Base-by-base conservation (phyloP, 1,140 invertebrate genomes). In the Dendroctonus ponderosae region DNA sequence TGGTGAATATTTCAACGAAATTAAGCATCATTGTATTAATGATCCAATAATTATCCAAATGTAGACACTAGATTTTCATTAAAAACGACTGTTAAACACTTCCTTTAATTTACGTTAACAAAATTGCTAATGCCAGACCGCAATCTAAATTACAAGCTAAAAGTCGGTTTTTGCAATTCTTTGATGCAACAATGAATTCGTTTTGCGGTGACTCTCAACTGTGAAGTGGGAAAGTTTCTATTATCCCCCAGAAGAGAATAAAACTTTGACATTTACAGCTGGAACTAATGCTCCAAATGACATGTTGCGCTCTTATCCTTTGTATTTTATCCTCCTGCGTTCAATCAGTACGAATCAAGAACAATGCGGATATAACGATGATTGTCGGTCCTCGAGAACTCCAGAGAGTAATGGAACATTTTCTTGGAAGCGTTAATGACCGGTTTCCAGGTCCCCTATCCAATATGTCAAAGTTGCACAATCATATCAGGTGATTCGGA, bases 301-400 rank as follows among this genome's bases (percentile, higher is more conserved):
- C 54, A 58, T 58, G 54, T 58, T 58, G 54, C 26, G 54, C 63
- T 62, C 50, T 46, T 62, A 65, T 70, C 71, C 67, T 71, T 74
- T 70, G 71, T 65, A 41, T 56, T 60, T 41, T 43, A 60, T 74
- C 63, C 66, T 70, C 62, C 64, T 62, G 60, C 26, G 68, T 73
- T 72, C 74, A 71, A 73, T 75, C 72, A 72, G 62, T 41, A 56
- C 15, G 51, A 64, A 42, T 60, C 39, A 53, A 62, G 71, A 75
- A 75, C 74, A 75, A 75, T 75, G 67, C 71, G 74, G 70, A 72
- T 75, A 70, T 75, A 75, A 75, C 72, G 74, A 75, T 75, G 74
- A 75, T 75, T 75, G 72, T 73, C 67, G 72, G 72, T 68, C 71
- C 66, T 74, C 56, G 68, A 75, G 74, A 58, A 60, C 72, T 63